Conservation (phyloP, 2,797 vertebrate genomes). For the Darevskia nairensis region DNA sequence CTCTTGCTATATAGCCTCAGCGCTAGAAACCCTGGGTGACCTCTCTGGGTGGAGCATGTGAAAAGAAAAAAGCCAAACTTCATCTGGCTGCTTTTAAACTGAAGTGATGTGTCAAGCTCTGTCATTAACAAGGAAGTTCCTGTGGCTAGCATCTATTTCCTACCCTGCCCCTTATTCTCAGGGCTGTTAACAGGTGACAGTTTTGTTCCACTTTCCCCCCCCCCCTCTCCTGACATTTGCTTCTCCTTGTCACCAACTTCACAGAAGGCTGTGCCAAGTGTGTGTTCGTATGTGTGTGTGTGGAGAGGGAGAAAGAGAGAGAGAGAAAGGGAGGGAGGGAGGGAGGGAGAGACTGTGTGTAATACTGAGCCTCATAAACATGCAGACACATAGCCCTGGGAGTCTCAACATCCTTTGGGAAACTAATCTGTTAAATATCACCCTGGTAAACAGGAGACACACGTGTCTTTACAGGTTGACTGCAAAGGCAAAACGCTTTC, state of each 20-base stretch:
- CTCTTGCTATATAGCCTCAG: neutral
- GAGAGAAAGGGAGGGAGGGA: neutral
- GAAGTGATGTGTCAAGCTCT: neutral
- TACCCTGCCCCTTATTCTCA: conserved; percentile 8
- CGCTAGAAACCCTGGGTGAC: neutral
- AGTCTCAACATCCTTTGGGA: conserved; percentile 10
- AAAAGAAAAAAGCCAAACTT: neutral
- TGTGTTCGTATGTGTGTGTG: too few relatives aligned
- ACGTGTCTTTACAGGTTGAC: conserved; percentile 9
- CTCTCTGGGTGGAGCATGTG: conserved; percentile 4
- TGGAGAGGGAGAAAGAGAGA: neutral
- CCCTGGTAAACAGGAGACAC: neutral
- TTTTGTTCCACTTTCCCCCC: neutral
- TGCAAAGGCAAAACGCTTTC: neutral
- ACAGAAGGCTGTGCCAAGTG: neutral
- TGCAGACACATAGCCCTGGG: conserved; percentile 2
- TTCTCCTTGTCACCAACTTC: neutral
- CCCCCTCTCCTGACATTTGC: neutral
- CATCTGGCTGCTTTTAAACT: conserved; percentile 17
- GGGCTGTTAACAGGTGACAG: conserved; percentile 9
- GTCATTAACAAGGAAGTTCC: conserved; percentile 23
- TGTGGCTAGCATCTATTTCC: conserved; percentile 7
- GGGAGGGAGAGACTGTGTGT: neutral
- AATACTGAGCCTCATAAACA: conserved; percentile 18
- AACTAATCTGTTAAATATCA: conserved; percentile 23